A percentile compares a stretch with the other conserved stretches of the same genome.
Evolutionary conservation across 2,888 invertebrate genomes (phyloP).

Genomic region (Heliothis peltigera): DNA sequence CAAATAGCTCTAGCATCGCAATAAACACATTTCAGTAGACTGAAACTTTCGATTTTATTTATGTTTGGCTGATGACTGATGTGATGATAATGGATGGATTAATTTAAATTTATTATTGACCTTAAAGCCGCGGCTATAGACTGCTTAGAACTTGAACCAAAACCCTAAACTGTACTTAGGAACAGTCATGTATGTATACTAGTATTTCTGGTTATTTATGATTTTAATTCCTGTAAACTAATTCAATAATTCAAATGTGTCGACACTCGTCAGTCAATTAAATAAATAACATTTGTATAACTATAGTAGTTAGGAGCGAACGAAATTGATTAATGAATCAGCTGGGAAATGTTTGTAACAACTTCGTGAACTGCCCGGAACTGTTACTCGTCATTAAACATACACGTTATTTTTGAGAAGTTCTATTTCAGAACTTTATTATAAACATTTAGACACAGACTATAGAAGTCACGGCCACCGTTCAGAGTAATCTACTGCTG

Average conservation of each 20-base stretch:
- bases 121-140: no score
- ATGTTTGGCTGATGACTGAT: background rate
- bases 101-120: no score
- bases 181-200: no score
- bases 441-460: constrained; percentile 13
- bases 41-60: constrained; percentile 7
- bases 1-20: constrained; percentile 17
- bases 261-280: constrained; percentile 3
- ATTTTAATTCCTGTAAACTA: background rate
- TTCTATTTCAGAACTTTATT: constrained; percentile 12
- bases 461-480: constrained; percentile 19
- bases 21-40: constrained; percentile 14
- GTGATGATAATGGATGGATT: background rate
- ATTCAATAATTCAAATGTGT: background rate
- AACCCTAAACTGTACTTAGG: background rate
- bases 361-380: constrained; percentile 17
- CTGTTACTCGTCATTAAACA: constrained; percentile 28
- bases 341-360: constrained; percentile 31
- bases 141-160: no score
- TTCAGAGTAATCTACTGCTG: constrained; percentile 10
- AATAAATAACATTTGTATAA: constrained; percentile 11
- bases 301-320: constrained; percentile 7
- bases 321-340: constrained; percentile 30
- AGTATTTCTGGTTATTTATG: no score
- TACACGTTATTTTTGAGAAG: constrained; percentile 13